Conservation (phyloP, 2,888 invertebrate genomes). For the Trachelus tabidus region DNA sequence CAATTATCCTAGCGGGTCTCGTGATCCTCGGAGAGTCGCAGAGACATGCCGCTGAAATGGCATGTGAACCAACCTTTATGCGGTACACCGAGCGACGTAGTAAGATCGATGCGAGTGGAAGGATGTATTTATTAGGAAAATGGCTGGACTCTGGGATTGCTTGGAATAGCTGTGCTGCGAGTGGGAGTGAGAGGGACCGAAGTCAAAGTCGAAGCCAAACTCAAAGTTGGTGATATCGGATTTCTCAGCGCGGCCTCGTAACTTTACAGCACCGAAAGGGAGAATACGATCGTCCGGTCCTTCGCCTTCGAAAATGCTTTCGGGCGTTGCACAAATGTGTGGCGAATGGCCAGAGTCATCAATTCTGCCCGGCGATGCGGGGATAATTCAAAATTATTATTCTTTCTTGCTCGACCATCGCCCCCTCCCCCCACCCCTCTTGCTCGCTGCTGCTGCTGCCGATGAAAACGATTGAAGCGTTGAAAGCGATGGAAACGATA, state of each 20-base stretch:
- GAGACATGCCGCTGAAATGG: too few species aligned
- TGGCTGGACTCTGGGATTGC: too few species aligned
- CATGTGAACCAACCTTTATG: too few species aligned
- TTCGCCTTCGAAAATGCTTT: slow-evolving; percentile 24
- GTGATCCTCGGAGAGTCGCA: too few species aligned
- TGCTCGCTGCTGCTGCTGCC: not conserved
- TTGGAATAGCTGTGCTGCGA: too few species aligned
- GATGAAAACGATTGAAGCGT: not conserved
- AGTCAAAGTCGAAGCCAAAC: not conserved
- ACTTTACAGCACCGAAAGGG: too few species aligned
- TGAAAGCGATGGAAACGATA: not conserved
- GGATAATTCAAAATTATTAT: slow-evolving; percentile 55
- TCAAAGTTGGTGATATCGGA: slow-evolving; percentile 14
- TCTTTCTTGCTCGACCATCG: slow-evolving; percentile 30
- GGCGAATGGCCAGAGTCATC: slow-evolving; percentile 44
- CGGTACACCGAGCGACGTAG: too few species aligned
- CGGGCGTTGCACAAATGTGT: slow-evolving; percentile 28
- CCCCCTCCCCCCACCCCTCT: not conserved
- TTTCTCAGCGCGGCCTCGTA: slow-evolving; percentile 20
- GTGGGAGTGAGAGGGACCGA: not conserved
- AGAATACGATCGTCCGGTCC: not conserved
- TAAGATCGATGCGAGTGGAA: too few species aligned
- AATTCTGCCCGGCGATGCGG: slow-evolving; percentile 49
- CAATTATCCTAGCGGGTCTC: too few species aligned
- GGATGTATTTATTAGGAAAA: too few species aligned